Evolutionary conservation across 2,113 vertebrate genomes (phyloP).

Genomic region (Drymodes brunneopygia): DNA sequence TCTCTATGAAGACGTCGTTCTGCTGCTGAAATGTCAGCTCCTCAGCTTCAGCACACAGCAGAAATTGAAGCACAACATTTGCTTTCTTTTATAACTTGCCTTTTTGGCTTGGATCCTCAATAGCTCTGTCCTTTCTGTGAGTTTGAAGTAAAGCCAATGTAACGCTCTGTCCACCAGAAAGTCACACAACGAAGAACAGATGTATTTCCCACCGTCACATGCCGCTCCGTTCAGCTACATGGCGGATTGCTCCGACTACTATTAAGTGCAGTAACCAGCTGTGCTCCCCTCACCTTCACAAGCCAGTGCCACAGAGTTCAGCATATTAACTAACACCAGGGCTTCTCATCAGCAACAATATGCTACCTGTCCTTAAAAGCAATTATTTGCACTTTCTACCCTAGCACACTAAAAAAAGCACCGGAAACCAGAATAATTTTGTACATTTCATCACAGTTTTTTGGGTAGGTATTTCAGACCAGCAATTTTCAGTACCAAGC

Average conservation of each 20-base stretch:
- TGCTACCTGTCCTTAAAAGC: not conserved
- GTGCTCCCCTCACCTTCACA: not conserved
- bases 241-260: not conserved
- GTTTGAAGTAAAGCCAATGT: constrained; percentile 38
- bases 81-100: constrained; percentile 38
- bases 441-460: not conserved
- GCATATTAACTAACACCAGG: not conserved
- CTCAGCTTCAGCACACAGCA: constrained; percentile 3
- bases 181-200: not conserved
- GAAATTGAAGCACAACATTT: constrained; percentile 28
- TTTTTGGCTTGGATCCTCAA: constrained; percentile 43
- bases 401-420: not conserved
- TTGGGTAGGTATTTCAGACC: not conserved
- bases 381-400: not conserved
- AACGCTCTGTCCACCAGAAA: constrained; percentile 6
- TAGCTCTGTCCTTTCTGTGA: constrained; percentile 29
- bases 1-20: constrained; percentile 41
- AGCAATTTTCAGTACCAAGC: not conserved
- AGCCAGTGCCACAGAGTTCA: not conserved
- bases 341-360: not conserved
- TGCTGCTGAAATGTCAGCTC: constrained; percentile 44
- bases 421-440: not conserved
- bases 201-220: not conserved
- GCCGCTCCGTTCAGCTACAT: rapidly evolving
- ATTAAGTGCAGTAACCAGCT: not conserved